A percentile compares a stretch with the other conserved stretches of the same genome.
Evolutionary conservation across 1,140 invertebrate species (phyloP).

Genomic region (Triops longicaudatus): DNA sequence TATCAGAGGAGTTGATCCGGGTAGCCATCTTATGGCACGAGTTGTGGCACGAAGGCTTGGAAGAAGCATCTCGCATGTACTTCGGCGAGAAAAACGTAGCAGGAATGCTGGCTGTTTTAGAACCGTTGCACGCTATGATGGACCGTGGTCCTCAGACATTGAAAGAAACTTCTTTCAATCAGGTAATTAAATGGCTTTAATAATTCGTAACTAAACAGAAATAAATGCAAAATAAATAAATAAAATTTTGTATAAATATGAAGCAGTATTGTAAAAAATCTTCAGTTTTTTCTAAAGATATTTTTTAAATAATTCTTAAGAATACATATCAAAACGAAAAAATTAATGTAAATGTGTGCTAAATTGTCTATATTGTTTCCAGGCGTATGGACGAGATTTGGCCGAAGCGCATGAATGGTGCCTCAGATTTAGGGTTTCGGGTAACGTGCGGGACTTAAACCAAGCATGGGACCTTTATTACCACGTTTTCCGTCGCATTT

Average conservation of each 20-base stretch:
- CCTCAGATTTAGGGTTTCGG: slow-evolving; percentile 69
- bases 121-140: slow-evolving; percentile 89
- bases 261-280: no score
- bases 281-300: slow-evolving; percentile 16
- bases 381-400: slow-evolving; percentile 86
- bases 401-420: slow-evolving; percentile 93
- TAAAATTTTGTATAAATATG: no score
- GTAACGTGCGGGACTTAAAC: slow-evolving; percentile 82
- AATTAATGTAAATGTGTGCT: slow-evolving; percentile 23
- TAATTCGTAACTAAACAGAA: no score
- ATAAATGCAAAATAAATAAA: no score
- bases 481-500: slow-evolving; percentile 91
- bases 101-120: slow-evolving; percentile 91
- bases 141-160: slow-evolving; percentile 87
- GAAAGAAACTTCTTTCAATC: slow-evolving; percentile 94
- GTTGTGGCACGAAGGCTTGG: slow-evolving; percentile 96
- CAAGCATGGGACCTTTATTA: slow-evolving; percentile 99
- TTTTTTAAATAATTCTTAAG: slow-evolving; percentile 20
- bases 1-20: slow-evolving; percentile 91
- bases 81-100: slow-evolving; percentile 91
- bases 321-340: not conserved
- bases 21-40: slow-evolving; percentile 99
- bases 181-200: no score
- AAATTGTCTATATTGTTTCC: slow-evolving; percentile 20
- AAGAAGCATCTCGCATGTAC: slow-evolving; percentile 92